Evolutionary conservation across 2,113 vertebrate species (phyloP), one percentile per base, ranked within the genome.

Genomic region (Sprattus sprattus): DNA sequence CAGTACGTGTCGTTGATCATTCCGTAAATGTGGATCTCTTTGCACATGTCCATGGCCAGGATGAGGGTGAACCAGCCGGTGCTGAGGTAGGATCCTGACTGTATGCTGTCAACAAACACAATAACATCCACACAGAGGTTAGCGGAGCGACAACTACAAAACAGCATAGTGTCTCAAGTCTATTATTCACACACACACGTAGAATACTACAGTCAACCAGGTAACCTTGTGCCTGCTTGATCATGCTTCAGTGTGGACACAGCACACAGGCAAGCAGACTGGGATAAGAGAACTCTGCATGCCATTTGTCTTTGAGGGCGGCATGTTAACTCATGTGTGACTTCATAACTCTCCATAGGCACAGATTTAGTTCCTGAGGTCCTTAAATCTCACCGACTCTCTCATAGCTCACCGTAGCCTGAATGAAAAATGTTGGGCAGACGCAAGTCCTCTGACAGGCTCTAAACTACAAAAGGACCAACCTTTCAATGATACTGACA

Each of bases 1-100:
- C 98, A 99, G 93, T 99, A 98, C 91, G 97, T 98, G 94, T 99
- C 96, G 91, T 99, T 99, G 93, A 99, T 98, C 98, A 99, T 99
- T 86, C 98, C 98, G 86, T 99, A 99, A 92, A 99, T 93, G 11
- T 96, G 96, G 93, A 99, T 98, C 94, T 97, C 96, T 81, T 98
- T 97, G 92, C 98, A 99, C 94, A 98, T 97, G 92, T 99, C 98
- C 98, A 99, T 99, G 86, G 98, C 98, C 88, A 99, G 96, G 94
- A 99, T 97, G 92, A 99, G 96, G 18, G 98, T 99, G 92, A 99
- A 99, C 98, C 98, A 99, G 47, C 98, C 98, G 0, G 98, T 99
- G 94, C 98, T 99, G 94, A 99, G 97, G 92, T 99, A 99, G 13
- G 98, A 98, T 86, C 98, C 98, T 0, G 98, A 99, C 94, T 97